Evolutionary conservation across 2,797 vertebrate genomes (phyloP), one percentile per base, ranked within the genome.

Genomic region (Cheirogaleus major): DNA sequence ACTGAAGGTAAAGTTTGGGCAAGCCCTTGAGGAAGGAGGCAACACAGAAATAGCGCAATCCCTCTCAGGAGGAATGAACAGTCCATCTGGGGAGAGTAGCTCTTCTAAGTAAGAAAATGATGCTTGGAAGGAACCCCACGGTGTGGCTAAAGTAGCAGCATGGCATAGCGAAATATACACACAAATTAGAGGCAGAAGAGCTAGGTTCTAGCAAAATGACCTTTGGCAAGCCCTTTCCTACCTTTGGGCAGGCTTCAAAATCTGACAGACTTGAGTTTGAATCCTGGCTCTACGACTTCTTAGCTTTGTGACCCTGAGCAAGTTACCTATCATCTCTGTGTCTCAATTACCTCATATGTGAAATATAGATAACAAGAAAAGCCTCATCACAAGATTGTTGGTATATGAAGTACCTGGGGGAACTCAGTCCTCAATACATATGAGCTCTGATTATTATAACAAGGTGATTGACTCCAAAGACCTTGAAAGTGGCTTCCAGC

Each of bases 241-340:
- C 91, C 65, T 92, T 61, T 59, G 38, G 25, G 63, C 15, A 90
- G 52, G n/a, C 41, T 96, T 93, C 91, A 57, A 93, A 94, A 13
- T 94, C 89, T 93, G 92, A 94, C 81, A 95, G 93, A 94, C 30
- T 65, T 48, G 72, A 76, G 10, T 86, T 83, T 95, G 59, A 70
- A 82, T 91, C 76, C 41, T 91, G 82, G 20, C n/a, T 91, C 25
- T 65, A 80, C 23, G 75, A 89, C 8, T 96, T 96, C 63, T 41
- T 38, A 89, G 35, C 14, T 93, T 14, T 81, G 63, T 82, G 80
- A 93, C 15, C 30, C 25, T 81, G 35, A 93, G 32, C 14, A 91
- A 69, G 63, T 67, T 96, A 93, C 45, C 59, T 95, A 76, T 65
- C 5, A 63, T 52, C 20, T 80, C 57, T 75, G 27, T 86, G 41